Conservation (phyloP, 2,113 vertebrate species). For the Entomyzon cyanotis region DNA sequence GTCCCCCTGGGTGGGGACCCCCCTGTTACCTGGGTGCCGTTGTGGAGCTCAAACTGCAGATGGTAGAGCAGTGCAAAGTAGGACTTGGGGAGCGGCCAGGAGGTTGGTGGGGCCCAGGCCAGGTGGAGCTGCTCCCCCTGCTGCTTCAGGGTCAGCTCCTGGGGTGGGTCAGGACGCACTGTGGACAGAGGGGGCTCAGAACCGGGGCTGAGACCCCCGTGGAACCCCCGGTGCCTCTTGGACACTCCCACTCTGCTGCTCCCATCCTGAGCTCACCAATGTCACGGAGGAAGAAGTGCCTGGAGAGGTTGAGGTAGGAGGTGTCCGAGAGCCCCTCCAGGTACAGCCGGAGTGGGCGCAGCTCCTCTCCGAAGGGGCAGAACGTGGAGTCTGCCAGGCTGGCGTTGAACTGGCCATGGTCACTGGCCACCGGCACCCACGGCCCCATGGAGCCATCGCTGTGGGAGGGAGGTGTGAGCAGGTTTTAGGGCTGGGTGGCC, state of each 20-base stretch:
- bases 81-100: constrained; percentile 27
- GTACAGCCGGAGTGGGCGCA: not conserved
- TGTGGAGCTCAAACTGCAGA: constrained; percentile 7
- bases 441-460: not conserved
- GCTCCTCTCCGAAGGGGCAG: constrained; percentile 45
- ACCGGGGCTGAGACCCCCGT: accelerated
- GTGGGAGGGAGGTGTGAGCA: not conserved
- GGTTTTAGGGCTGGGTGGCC: accelerated
- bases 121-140: not conserved
- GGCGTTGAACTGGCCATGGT: accelerated
- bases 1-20: accelerated
- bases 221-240: accelerated
- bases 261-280: not conserved
- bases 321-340: constrained; percentile 8
- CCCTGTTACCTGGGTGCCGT: not conserved
- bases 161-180: not conserved
- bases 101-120: constrained; percentile 24
- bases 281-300: not conserved
- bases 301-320: not conserved
- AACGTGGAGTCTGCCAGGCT: not conserved
- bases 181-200: not conserved
- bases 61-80: constrained; percentile 22
- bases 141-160: not conserved
- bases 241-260: accelerated
- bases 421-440: not conserved